Evolutionary conservation across 2,888 invertebrate genomes (phyloP).

Genomic region (Cheiracanthium punctorium): DNA sequence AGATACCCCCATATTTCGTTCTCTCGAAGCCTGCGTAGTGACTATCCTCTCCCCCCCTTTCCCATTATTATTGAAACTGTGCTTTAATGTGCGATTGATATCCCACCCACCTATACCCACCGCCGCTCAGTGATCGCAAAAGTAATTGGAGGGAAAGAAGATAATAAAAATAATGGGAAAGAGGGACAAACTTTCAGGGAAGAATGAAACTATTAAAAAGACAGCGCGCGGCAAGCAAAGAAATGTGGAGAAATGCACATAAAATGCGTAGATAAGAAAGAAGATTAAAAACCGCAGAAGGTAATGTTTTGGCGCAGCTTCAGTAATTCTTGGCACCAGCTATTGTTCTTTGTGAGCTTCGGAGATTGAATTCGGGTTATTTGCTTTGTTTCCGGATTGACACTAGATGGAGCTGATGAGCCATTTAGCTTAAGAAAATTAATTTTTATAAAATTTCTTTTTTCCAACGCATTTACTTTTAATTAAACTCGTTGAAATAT

Average conservation of each 20-base stretch:
- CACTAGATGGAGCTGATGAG: constrained; percentile 21
- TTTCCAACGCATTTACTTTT: too few relatives aligned
- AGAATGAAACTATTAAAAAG: constrained; percentile 10
- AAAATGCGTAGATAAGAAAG: constrained; percentile 18
- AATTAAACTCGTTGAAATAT: too few relatives aligned
- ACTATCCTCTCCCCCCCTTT: not conserved
- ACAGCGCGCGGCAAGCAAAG: not conserved
- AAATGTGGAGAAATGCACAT: constrained; percentile 8
- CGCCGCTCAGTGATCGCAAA: constrained; percentile 19
- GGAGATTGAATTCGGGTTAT: constrained; percentile 29
- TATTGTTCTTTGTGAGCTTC: constrained; percentile 27
- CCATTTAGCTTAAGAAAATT: too few relatives aligned
- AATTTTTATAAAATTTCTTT: too few relatives aligned
- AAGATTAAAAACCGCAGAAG: constrained; percentile 17
- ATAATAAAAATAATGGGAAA: constrained; percentile 12
- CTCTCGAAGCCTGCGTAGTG: not conserved
- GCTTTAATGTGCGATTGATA: constrained; percentile 58
- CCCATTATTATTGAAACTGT: constrained; percentile 36
- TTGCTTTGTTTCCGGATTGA: constrained; percentile 23
- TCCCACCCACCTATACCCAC: not conserved
- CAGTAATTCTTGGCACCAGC: not conserved
- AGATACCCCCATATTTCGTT: not conserved
- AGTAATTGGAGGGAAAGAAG: constrained; percentile 35
- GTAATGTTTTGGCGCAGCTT: constrained; percentile 6
- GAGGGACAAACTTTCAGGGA: not conserved